These are phyloP conservation scores for Ornithoptera alexandrae DNA, from an alignment of 2,888 invertebrate genomes.

Conservation along the genomic window DNA sequence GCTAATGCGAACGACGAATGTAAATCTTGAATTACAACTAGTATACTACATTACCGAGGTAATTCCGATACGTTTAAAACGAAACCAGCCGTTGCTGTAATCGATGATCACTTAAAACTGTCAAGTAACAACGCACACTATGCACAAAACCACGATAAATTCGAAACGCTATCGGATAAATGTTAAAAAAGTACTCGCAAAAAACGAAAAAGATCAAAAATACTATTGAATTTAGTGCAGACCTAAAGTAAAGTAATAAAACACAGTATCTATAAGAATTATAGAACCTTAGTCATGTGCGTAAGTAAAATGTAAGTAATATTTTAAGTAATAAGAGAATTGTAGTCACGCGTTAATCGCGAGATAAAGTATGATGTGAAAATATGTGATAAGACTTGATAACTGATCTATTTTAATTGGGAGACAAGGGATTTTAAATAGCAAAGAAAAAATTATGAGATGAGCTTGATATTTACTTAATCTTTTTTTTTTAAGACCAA, in stretches of 20 bases:
- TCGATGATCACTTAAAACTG: conserved; percentile 41
- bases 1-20: conserved; percentile 41
- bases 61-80: conserved; percentile 37
- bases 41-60: conserved; percentile 32
- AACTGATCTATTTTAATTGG: too few relatives aligned
- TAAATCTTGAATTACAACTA: conserved; percentile 41
- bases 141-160: conserved; percentile 31
- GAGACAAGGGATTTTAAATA: too few relatives aligned
- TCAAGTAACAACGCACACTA: conserved; percentile 34
- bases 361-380: too few relatives aligned
- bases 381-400: too few relatives aligned
- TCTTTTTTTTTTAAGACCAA: too few relatives aligned
- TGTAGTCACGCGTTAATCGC: too few relatives aligned
- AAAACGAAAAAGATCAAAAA: conserved; percentile 10
- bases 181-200: conserved; percentile 16
- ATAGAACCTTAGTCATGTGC: not conserved
- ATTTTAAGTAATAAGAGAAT: too few relatives aligned
- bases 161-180: conserved; percentile 26
- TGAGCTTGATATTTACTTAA: too few relatives aligned
- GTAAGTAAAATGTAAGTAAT: not conserved
- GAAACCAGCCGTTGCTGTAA: conserved; percentile 39
- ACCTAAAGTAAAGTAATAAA: not conserved
- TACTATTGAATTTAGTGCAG: not conserved
- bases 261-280: not conserved
- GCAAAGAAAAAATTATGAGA: too few relatives aligned